Evolutionary conservation across 2,888 invertebrate genomes (phyloP), one percentile per base, ranked within the genome.

Genomic region (Clitarchus hookeri): DNA sequence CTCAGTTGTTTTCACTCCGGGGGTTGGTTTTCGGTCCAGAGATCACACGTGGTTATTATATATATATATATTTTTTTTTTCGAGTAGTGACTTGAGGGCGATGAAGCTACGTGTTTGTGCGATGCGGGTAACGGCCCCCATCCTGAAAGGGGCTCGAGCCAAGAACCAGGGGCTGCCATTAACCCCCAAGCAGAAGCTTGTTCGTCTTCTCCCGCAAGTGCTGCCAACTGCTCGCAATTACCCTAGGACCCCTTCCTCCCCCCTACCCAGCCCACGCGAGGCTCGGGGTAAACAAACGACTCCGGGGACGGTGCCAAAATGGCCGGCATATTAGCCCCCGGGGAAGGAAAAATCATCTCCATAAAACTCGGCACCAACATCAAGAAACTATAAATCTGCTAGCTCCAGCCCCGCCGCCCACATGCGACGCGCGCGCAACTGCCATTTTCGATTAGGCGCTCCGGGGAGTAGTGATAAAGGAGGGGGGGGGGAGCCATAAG

Each of bases 221-320:
- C 65, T 65, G 65, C 65, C 65, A 65, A 65, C 65, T 23, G 65
- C 65, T 23, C 65, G 65, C 65, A 65, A 65, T 65, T 65, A 65
- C 65, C 65, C 65, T 65, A 6, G 8, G 65, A 8, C 53, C 53
- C 53, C 53, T 53, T n/a, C 19, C 53, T 1, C 53, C 13, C 53
- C 53, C 53, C 2, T 6, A 16, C 36, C 53, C 13, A 2, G 13
- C 53, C 53, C 19, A 4, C 0, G 65, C 23, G 11, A 6, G 19
- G 23, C 65, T 8, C 65, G 19, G 65, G 65, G 65, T 65, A 65
- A 65, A 65, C n/a, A 65, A 65, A 65, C 65, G 8, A 65, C 65
- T 6, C 23, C 8, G 23, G n/a, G 65, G n/a, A 23, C 65, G 13
- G 19, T 65, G 65, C 65, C 65, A 65, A 65, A 65, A 65, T 65